Percentiles rank a stretch among this genome's conserved stretches.
Evolutionary conservation across 2,797 vertebrate species (phyloP).

Genomic region (Valencia hispanica): DNA sequence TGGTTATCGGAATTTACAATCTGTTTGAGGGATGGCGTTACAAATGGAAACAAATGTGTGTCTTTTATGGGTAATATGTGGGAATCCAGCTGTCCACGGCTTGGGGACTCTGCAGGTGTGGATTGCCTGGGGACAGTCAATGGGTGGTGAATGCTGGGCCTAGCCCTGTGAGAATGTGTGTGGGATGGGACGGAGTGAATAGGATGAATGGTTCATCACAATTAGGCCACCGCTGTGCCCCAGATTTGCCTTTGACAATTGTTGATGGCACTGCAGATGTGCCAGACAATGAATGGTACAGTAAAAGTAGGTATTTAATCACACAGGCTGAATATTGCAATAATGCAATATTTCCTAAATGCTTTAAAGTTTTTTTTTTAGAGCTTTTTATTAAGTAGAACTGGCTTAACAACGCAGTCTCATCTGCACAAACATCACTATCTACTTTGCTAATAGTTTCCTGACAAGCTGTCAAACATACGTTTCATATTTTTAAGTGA

Average conservation of each 20-base stretch:
- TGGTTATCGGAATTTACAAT: constrained; percentile 85
- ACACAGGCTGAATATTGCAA: background rate
- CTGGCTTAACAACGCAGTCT: background rate
- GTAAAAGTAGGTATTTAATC: constrained; percentile 33
- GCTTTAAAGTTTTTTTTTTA: background rate
- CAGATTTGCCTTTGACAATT: constrained; percentile 63
- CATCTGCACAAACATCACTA: background rate
- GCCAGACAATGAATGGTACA: constrained; percentile 55
- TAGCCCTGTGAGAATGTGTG: constrained; percentile 70
- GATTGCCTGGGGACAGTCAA: constrained; percentile 77
- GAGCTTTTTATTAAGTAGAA: background rate
- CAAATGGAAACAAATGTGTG: constrained; percentile 90
- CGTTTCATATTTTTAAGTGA: background rate
- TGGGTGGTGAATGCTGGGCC: constrained; percentile 68
- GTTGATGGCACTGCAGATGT: constrained; percentile 66
- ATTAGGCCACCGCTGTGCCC: constrained; percentile 71
- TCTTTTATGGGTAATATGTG: constrained; percentile 87
- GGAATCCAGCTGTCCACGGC: constrained; percentile 85
- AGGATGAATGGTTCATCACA: constrained; percentile 74
- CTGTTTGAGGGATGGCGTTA: constrained; percentile 85
- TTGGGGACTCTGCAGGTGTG: constrained; percentile 86
- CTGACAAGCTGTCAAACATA: background rate
- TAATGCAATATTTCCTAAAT: background rate
- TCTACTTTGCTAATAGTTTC: background rate
- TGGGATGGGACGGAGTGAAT: constrained; percentile 70